phyloP scores from a whole-genome alignment of 1,140 invertebrate genomes.

The Heliothis virescens region DNA sequence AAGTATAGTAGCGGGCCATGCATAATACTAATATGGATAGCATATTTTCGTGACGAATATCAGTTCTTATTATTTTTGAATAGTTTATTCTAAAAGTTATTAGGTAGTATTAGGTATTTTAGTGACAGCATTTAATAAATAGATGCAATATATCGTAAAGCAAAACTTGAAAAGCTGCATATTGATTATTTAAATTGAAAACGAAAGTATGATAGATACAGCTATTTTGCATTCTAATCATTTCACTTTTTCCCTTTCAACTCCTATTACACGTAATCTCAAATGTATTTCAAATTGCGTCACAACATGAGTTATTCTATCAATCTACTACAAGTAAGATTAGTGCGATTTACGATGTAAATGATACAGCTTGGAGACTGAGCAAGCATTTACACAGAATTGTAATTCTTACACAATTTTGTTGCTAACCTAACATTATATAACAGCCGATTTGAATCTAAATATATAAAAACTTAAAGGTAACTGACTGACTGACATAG shows the following conservation, averaged over 20 bases:
- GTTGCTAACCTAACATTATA: conserved; percentile 3
- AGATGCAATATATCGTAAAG: too few species aligned
- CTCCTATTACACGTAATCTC: background rate
- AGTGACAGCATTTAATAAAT: too few species aligned
- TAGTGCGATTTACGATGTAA: background rate
- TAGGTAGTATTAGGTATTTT: too few species aligned
- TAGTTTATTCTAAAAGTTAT: too few species aligned
- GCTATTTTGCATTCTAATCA: background rate
- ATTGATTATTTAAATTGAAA: too few species aligned
- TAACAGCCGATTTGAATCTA: background rate
- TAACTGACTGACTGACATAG: too few species aligned
- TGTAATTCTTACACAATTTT: background rate
- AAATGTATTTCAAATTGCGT: conserved; percentile 6
- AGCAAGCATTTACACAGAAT: background rate
- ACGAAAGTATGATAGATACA: too few species aligned
- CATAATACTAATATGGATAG: too few species aligned
- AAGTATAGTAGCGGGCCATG: background rate
- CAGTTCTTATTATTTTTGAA: too few species aligned
- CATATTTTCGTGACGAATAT: too few species aligned
- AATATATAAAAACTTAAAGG: too few species aligned
- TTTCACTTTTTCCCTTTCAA: background rate
- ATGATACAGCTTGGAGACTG: background rate
- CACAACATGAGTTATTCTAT: background rate
- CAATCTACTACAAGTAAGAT: background rate
- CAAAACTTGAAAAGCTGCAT: too few species aligned